Conservation (phyloP, 2,888 invertebrate species). For the Dysmachus trigonus region DNA sequence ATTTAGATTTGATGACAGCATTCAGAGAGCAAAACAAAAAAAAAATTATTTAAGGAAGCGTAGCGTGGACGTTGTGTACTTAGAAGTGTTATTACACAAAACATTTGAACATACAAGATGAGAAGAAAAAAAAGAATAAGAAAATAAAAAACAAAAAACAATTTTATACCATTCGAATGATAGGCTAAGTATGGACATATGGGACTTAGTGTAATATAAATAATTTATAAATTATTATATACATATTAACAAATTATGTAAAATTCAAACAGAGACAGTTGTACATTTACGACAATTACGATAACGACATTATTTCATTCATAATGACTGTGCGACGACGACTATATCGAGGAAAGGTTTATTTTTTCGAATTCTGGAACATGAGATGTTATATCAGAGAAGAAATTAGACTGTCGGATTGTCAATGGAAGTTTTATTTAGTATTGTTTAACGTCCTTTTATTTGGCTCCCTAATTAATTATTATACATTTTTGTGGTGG, state of each 20-base stretch:
- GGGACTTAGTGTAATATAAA: conserved; percentile 19
- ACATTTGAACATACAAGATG: conserved; percentile 18
- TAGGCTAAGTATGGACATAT: conserved; percentile 42
- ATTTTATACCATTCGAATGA: conserved; percentile 49
- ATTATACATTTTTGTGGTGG: background rate
- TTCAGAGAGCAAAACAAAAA: background rate
- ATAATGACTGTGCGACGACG: background rate
- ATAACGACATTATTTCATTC: background rate
- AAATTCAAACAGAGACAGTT: conserved; percentile 13
- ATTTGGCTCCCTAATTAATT: background rate
- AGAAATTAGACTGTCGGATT: background rate
- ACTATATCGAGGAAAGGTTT: background rate
- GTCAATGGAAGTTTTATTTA: background rate
- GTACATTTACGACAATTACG: conserved; percentile 4
- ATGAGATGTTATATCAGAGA: background rate
- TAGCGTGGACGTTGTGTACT: conserved; percentile 35
- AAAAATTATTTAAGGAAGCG: background rate
- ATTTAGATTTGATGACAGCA: background rate
- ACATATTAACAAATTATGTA: conserved; percentile 24
- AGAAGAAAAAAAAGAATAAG: background rate
- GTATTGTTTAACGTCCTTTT: background rate
- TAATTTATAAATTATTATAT: conserved; percentile 7
- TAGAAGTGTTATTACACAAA: conserved; percentile 37
- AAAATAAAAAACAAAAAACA: background rate
- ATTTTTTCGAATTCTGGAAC: background rate